phyloP scores from a whole-genome alignment of 37 sponge, comb jelly and placozoan species.

The Hexactinellida sp. region DNA sequence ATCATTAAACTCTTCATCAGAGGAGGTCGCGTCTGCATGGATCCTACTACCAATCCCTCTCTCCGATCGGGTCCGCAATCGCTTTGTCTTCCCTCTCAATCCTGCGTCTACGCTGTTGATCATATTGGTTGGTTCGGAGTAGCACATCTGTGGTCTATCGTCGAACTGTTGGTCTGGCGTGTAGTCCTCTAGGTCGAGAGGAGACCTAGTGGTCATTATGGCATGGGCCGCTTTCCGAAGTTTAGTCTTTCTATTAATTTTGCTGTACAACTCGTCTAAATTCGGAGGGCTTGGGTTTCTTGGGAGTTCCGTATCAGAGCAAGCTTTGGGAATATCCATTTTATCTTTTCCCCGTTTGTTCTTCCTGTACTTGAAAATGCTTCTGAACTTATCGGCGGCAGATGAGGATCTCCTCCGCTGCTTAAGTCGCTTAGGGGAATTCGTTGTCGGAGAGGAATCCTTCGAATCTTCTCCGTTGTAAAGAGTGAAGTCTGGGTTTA shows the following conservation, averaged over 20 bases:
- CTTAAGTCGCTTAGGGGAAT: background rate
- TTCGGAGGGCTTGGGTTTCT: background rate
- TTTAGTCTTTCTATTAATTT: background rate
- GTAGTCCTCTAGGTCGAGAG: background rate
- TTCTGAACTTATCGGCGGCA: background rate
- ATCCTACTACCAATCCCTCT: background rate
- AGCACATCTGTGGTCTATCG: background rate
- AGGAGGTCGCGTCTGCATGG: background rate
- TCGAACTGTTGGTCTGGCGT: background rate
- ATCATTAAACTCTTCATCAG: background rate
- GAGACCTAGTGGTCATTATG: background rate
- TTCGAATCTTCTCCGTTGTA: background rate
- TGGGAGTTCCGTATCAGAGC: background rate
- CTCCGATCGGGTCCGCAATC: background rate
- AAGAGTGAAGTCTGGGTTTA: background rate
- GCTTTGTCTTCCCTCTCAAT: background rate
- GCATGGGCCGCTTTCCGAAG: background rate
- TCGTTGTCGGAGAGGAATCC: background rate
- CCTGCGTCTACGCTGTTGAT: background rate
- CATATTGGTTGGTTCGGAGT: background rate
- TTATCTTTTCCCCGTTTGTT: background rate
- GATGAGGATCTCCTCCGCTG: background rate
- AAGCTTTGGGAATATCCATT: background rate
- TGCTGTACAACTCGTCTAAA: constrained; percentile 5
- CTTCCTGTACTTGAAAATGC: background rate